Conservation (phyloP, 2,113 vertebrate species). For the Globicephala melas region DNA sequence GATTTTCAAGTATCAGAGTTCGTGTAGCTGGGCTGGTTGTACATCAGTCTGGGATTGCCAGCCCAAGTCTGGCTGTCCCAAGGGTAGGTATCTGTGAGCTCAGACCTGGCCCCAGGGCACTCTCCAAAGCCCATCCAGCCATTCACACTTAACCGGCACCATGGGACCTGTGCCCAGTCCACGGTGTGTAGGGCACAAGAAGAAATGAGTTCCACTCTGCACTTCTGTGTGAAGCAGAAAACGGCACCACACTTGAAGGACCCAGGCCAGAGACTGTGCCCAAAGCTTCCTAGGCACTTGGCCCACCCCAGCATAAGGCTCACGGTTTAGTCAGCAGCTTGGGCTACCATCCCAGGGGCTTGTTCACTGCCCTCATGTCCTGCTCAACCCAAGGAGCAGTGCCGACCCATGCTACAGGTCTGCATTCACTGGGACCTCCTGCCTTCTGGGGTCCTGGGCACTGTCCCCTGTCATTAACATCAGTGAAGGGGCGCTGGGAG, state of each 20-base stretch:
- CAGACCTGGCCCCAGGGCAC: neutral
- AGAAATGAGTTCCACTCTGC: neutral
- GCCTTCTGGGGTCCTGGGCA: neutral
- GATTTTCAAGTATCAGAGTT: neutral
- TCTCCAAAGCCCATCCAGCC: neutral
- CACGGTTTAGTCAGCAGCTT: neutral
- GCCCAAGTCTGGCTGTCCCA: neutral
- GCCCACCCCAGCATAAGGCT: neutral
- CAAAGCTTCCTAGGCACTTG: neutral
- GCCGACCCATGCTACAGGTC: neutral
- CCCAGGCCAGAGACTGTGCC: neutral
- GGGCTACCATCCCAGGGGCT: neutral
- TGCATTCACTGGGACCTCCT: too few species aligned
- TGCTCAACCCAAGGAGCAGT: neutral
- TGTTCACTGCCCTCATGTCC: neutral
- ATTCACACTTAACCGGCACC: neutral
- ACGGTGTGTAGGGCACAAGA: neutral
- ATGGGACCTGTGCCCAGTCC: neutral
- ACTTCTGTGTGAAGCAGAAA: neutral
- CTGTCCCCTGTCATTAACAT: neutral
- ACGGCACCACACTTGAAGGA: too few species aligned
- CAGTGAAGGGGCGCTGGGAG: too few species aligned
- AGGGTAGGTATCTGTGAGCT: neutral
- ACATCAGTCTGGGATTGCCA: accelerated
- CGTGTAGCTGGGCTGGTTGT: too few species aligned